Evolutionary conservation across 64 coral and sea anemone genomes (phyloP), one percentile per base, ranked within the genome.

Genomic region (Anthopleura sola): DNA sequence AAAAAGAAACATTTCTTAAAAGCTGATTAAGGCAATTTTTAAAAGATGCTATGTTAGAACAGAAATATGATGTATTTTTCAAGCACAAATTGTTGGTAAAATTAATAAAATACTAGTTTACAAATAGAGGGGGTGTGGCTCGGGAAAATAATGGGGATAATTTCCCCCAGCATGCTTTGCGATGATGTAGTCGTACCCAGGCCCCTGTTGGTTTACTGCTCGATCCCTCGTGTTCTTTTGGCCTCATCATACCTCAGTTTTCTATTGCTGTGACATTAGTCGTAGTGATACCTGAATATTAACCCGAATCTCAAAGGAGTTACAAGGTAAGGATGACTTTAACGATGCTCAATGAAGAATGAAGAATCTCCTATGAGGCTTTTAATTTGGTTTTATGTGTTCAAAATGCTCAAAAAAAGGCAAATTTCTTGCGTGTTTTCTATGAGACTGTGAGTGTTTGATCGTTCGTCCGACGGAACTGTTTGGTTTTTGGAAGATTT

Each of bases 261-360:
- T 79, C 76, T 44, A n/a, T 79, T 77, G 75, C 60, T 77, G 75
- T 77, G 75, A 77, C 75, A 36, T n/a, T 79, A 37, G 38, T 44
- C 76, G 44, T 79, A 7, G 76, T 24, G 66, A 33, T 71, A 71
- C 10, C 24, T 46, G 24, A 29, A 79, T 24, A 19, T 46, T 38
- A 21, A 79, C 34, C 16, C 37, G 36, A 79, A 79, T 79, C 76
- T 79, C 36, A 79, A 79, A 79, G 76, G 47, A 79, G 76, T 26
- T 79, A 79, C 38, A 18, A 48, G 76, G 76, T 79, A 79, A 20
- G 21, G 66, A 71, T 71, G 58, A 62, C 28, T 71, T 32, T 15
- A 71, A 34, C 26, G 23, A 62, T 62, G 58, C 11, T n/a, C 58
- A 36, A 71, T 71, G 10, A 71, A 71, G 29, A 71, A 14, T 31